Percentiles rank a stretch among this genome's conserved stretches.
phyloP scores from a whole-genome alignment of 2,888 invertebrate genomes.

The Emmelina monodactyla region DNA sequence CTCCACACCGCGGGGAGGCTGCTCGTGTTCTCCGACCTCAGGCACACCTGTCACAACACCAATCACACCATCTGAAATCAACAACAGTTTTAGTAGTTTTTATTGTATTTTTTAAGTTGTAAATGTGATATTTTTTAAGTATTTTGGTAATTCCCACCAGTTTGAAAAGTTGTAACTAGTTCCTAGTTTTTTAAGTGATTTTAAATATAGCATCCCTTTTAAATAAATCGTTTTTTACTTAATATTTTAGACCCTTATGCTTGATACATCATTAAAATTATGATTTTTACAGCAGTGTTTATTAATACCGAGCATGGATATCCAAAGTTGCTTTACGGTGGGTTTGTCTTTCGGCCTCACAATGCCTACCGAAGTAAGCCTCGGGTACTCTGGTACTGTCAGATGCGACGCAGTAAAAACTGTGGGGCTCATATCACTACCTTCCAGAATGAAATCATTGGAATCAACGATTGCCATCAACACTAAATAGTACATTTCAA shows the following conservation, averaged over 20 bases:
- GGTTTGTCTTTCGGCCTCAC: slow-evolving; percentile 48
- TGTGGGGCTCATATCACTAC: too few relatives aligned
- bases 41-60: slow-evolving; percentile 35
- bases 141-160: too few relatives aligned
- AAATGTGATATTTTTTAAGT: too few relatives aligned
- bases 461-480: too few relatives aligned
- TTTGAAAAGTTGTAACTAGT: too few relatives aligned
- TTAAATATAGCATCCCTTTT: neutral
- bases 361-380: slow-evolving; percentile 53
- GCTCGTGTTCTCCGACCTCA: slow-evolving; percentile 42
- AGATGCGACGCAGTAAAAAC: slow-evolving; percentile 36
- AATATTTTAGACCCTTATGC: neutral
- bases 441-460: too few relatives aligned
- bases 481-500: too few relatives aligned
- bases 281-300: too few relatives aligned
- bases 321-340: slow-evolving; percentile 41
- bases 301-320: too few relatives aligned
- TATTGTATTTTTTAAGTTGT: too few relatives aligned
- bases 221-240: neutral
- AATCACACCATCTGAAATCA: slow-evolving; percentile 36
- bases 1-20: slow-evolving; percentile 47
- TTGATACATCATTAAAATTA: neutral
- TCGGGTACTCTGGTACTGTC: slow-evolving; percentile 51
- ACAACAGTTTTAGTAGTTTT: too few relatives aligned
- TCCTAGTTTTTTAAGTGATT: too few relatives aligned